phyloP scores from a whole-genome alignment of 1,140 invertebrate genomes.

The Mamestra configurata region DNA sequence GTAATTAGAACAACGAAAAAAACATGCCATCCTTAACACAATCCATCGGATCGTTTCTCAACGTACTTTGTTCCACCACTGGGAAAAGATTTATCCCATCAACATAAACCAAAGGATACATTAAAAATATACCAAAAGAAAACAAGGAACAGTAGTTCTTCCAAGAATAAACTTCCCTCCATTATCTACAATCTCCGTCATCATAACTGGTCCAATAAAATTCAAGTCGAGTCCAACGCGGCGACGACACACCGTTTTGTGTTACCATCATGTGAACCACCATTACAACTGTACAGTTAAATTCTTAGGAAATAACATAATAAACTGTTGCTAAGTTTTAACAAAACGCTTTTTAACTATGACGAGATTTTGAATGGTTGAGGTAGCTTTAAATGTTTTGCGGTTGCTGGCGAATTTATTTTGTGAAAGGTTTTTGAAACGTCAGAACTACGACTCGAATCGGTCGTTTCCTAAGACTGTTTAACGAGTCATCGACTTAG shows the following conservation, averaged over 20 bases:
- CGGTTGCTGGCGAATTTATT: too few relatives aligned
- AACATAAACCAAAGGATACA: too few relatives aligned
- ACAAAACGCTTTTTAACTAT: constrained; percentile 10
- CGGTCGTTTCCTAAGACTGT: too few relatives aligned
- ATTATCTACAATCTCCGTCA: neutral
- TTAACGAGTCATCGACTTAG: too few relatives aligned
- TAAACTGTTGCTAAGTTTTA: neutral
- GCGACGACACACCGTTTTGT: neutral
- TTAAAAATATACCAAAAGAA: too few relatives aligned
- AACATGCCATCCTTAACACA: too few relatives aligned
- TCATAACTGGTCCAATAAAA: constrained; percentile 30
- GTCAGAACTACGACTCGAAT: too few relatives aligned
- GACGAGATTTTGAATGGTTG: neutral
- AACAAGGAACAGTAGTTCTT: neutral
- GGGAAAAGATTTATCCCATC: too few relatives aligned
- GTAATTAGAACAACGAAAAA: too few relatives aligned
- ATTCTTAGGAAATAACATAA: constrained; percentile 23
- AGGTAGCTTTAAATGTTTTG: neutral
- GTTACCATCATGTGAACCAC: neutral
- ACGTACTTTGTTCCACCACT: too few relatives aligned
- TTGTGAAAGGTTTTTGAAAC: too few relatives aligned
- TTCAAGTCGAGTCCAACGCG: neutral
- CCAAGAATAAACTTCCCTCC: neutral
- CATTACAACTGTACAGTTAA: constrained; percentile 36
- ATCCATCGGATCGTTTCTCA: too few relatives aligned